Evolutionary conservation across 2,797 vertebrate genomes (phyloP).

Genomic region (Nothura maculosa): DNA sequence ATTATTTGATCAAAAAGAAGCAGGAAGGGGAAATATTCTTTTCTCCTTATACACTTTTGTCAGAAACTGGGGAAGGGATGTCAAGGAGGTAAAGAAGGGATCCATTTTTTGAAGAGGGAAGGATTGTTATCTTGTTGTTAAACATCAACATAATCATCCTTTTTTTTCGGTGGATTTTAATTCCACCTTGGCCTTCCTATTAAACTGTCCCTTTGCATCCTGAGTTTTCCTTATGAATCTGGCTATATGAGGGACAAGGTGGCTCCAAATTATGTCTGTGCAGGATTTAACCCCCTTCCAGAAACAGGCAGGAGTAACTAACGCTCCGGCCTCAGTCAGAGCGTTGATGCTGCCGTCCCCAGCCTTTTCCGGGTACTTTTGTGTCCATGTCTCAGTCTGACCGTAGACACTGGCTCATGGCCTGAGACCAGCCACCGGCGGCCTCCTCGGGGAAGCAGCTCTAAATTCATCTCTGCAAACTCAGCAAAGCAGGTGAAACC

Average conservation of each 20-base stretch:
- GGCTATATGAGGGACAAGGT: not conserved
- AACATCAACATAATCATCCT: not conserved
- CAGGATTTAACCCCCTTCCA: not conserved
- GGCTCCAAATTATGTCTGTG: not conserved
- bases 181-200: not conserved
- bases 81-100: not conserved
- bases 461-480: not conserved
- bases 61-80: not conserved
- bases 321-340: not conserved
- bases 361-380: not conserved
- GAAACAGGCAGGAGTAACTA: not conserved
- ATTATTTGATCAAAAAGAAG: slow-evolving; percentile 74
- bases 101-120: not conserved
- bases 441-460: not conserved
- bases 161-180: not conserved
- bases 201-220: not conserved
- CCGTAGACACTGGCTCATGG: not conserved
- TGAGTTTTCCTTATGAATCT: not conserved
- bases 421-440: not conserved
- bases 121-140: not conserved
- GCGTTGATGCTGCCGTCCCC: not conserved
- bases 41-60: slow-evolving; percentile 60
- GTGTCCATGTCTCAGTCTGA: not conserved
- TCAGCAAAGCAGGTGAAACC: not conserved
- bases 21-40: slow-evolving; percentile 6